phyloP scores from a whole-genome alignment of 2,888 invertebrate species.

The Pristionchus japonicus region DNA sequence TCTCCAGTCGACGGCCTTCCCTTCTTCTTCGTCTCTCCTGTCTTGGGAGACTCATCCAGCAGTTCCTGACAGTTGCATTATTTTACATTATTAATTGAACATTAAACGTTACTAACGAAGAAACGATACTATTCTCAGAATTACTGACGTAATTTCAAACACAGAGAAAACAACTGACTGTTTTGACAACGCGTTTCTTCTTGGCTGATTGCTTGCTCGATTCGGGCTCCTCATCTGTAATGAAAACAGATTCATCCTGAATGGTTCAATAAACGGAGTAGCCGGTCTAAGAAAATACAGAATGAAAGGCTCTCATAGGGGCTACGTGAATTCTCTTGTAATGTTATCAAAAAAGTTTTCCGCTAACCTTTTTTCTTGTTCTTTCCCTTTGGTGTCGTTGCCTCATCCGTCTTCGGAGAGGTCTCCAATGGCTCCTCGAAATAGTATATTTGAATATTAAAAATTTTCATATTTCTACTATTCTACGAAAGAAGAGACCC shows the following conservation, averaged over 20 bases:
- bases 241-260: background rate
- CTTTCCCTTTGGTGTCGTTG: background rate
- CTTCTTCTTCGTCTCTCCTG: background rate
- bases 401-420: background rate
- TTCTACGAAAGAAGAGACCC: no score
- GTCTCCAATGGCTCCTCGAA: background rate
- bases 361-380: no score
- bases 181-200: background rate
- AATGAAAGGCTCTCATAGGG: no score
- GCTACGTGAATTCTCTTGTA: background rate
- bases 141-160: background rate
- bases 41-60: background rate
- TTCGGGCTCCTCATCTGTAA: background rate
- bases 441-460: no score
- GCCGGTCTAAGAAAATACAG: no score
- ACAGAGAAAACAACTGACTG: background rate
- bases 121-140: no score
- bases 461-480: no score
- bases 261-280: no score
- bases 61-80: background rate
- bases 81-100: background rate
- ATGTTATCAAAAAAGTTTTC: no score
- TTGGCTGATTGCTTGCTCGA: background rate
- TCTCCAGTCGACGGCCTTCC: background rate
- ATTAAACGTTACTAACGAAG: background rate